Evolutionary conservation across 2,888 invertebrate genomes (phyloP).

Genomic region (Ceratothoa steindachneri): DNA sequence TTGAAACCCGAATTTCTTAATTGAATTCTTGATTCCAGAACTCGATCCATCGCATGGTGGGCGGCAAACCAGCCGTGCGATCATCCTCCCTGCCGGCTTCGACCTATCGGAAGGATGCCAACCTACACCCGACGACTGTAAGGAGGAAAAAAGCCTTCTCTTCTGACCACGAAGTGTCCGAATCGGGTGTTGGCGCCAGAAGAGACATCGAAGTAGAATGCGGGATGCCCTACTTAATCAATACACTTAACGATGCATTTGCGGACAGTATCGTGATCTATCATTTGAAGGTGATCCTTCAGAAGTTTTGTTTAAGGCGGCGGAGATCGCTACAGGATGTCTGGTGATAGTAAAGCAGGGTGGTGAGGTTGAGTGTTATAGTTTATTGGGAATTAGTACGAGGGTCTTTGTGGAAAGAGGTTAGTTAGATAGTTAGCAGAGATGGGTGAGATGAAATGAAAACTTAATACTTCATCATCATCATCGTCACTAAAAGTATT

Average conservation of each 20-base stretch:
- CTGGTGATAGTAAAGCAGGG: not conserved
- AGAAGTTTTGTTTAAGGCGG: not conserved
- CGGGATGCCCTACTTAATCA: constrained; percentile 39
- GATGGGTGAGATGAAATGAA: no score
- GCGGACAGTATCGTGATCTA: constrained; percentile 35
- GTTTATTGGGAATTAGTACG: not conserved
- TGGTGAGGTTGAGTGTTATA: not conserved
- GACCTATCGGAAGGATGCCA: not conserved
- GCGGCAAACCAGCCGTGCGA: no score
- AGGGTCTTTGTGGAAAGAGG: no score
- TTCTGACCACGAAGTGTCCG: not conserved
- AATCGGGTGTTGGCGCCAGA: constrained; percentile 49
- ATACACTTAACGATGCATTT: constrained; percentile 24
- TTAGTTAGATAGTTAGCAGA: no score
- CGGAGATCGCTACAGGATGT: not conserved
- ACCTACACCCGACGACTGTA: not conserved
- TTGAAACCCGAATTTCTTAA: no score
- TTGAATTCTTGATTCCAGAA: no score
- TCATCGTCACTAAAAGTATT: no score
- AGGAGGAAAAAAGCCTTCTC: constrained; percentile 3
- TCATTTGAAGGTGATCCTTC: constrained; percentile 39
- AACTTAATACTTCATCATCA: no score
- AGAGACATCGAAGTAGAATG: constrained; percentile 30
- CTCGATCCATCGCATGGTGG: not conserved
- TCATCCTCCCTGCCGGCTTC: no score